A percentile compares a stretch with the other conserved stretches of the same genome.
Conservation (phyloP, 92 coral and sea anemone species). For the Phenganax marumi region DNA sequence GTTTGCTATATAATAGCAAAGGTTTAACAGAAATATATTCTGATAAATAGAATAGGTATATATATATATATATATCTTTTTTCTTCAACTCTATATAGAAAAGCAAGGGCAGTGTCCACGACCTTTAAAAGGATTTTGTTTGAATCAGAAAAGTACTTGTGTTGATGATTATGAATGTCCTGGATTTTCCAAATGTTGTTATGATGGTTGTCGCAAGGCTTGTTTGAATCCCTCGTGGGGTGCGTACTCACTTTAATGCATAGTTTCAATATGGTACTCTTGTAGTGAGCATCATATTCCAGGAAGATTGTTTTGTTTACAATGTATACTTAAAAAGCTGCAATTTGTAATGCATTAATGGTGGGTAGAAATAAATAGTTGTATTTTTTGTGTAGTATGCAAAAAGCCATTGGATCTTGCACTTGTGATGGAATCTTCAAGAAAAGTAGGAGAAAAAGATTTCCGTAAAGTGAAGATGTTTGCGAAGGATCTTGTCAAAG, state of each 20-base stretch:
- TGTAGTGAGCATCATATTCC: neutral
- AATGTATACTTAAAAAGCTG: neutral
- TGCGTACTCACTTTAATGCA: constrained; percentile 8
- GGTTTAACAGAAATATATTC: neutral
- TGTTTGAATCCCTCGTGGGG: constrained; percentile 32
- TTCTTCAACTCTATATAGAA: neutral
- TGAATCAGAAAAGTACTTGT: constrained; percentile 23
- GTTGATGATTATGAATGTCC: constrained; percentile 35
- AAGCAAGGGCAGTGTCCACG: constrained; percentile 37
- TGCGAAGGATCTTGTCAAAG: constrained; percentile 32
- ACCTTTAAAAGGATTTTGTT: constrained; percentile 30
- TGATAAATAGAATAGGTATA: too few relatives aligned
- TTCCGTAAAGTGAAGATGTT: constrained; percentile 24
- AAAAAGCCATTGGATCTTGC: constrained; percentile 63
- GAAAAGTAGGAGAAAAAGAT: constrained; percentile 11
- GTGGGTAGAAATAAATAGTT: neutral
- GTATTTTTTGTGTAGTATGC: constrained; percentile 47
- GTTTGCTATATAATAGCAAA: too few relatives aligned
- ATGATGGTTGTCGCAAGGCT: constrained; percentile 33
- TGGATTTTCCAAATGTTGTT: constrained; percentile 44
- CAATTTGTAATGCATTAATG: neutral
- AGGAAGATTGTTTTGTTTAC: neutral
- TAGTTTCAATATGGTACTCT: neutral
- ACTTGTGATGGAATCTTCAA: constrained; percentile 65
- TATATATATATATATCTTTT: neutral